Percentiles rank a stretch among this genome's conserved stretches.
Evolutionary conservation across 2,797 vertebrate species (phyloP).

Genomic region (Hoplostethus atlanticus): DNA sequence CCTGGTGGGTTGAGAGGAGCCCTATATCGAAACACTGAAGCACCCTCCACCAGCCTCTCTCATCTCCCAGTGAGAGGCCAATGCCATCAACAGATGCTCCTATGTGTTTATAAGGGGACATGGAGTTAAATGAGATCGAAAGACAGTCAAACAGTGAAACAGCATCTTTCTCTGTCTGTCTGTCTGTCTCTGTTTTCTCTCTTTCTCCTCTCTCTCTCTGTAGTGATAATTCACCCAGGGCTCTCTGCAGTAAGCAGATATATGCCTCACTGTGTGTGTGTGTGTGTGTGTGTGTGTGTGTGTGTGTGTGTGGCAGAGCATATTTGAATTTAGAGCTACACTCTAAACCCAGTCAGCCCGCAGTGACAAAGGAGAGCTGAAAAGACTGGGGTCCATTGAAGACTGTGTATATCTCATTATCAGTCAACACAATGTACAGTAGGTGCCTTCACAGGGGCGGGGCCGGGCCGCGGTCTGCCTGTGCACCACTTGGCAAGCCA

Average conservation of each 20-base stretch:
- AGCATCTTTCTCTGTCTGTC: slow-evolving; percentile 26
- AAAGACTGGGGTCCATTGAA: slow-evolving; percentile 55
- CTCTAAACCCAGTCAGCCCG: slow-evolving; percentile 44
- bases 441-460: slow-evolving; percentile 59
- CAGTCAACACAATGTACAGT: slow-evolving; percentile 63
- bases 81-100: slow-evolving; percentile 52
- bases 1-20: slow-evolving; percentile 42
- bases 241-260: slow-evolving; percentile 33
- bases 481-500: slow-evolving; percentile 60
- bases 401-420: slow-evolving; percentile 66
- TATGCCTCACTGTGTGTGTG: slow-evolving; percentile 22
- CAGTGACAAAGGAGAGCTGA: slow-evolving; percentile 55
- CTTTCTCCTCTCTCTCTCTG: slow-evolving; percentile 22
- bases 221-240: slow-evolving; percentile 51
- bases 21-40: slow-evolving; percentile 41
- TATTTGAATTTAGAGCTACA: slow-evolving; percentile 59
- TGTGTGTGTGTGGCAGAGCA: slow-evolving; percentile 33
- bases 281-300: slow-evolving; percentile 9
- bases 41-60: slow-evolving; percentile 50
- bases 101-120: slow-evolving; percentile 34
- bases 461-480: slow-evolving; percentile 46
- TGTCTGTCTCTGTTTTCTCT: slow-evolving; percentile 30
- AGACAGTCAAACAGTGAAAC: slow-evolving; percentile 34
- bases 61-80: slow-evolving; percentile 55
- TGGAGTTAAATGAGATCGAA: slow-evolving; percentile 56